Conservation (phyloP, 2,113 vertebrate species). For the Scatophagus argus region DNA sequence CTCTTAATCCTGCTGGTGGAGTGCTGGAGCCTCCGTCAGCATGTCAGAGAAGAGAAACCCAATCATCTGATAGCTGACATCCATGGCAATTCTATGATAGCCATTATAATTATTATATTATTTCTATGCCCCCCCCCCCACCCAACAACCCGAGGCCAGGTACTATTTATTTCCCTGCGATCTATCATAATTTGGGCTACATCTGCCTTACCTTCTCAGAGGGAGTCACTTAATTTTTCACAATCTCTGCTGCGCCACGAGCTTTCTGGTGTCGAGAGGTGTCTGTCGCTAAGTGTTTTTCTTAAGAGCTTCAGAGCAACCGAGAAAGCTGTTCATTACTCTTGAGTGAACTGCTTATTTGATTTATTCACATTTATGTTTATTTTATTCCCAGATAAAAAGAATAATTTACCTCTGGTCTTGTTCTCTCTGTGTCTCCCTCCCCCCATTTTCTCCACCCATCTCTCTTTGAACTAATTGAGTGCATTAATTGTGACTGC, state of each 20-base stretch:
- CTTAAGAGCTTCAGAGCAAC: conserved; percentile 10
- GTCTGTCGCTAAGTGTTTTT: conserved; percentile 44
- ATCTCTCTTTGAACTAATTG: conserved; percentile 60
- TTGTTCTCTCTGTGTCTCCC: background rate
- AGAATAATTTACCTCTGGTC: background rate
- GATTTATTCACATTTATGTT: background rate
- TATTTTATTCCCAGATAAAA: conserved; percentile 2
- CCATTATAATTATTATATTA: no score
- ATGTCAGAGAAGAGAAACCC: conserved; percentile 48
- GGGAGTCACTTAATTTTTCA: conserved; percentile 29
- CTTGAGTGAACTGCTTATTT: background rate
- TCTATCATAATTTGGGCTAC: conserved; percentile 31
- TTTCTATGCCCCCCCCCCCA: conserved; percentile 27
- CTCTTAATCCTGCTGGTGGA: conserved; percentile 47
- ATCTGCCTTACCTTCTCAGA: conserved; percentile 20
- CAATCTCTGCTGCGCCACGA: conserved; percentile 24
- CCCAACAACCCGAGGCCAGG: conserved; percentile 47
- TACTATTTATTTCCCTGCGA: conserved; percentile 56
- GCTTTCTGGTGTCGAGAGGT: conserved; percentile 33
- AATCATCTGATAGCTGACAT: conserved; percentile 59
- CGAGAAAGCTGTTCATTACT: conserved; percentile 10
- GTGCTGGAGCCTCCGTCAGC: conserved; percentile 36
- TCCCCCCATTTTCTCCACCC: conserved; percentile 4
- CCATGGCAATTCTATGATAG: conserved; percentile 56
- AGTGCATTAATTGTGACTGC: conserved; percentile 64